Evolutionary conservation across 2,113 vertebrate genomes (phyloP), one percentile per base, ranked within the genome.

Genomic region (Laterallus jamaicensis): DNA sequence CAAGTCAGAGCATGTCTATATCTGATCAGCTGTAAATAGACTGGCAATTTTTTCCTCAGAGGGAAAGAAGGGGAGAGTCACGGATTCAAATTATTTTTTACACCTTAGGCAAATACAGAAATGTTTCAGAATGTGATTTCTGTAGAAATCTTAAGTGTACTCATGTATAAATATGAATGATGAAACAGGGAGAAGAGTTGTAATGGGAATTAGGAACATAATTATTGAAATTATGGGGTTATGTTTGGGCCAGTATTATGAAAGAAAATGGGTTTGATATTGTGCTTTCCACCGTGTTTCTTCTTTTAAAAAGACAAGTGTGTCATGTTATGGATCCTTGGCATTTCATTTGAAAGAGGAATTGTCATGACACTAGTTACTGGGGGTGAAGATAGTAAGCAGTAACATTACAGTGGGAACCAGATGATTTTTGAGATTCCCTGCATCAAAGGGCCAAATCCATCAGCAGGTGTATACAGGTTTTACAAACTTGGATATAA

Each of bases 21-120:
- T 67, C 70, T 89, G 89, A 82, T 93, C 76, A 88, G 60, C 64
- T 93, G 82, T 85, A 83, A 93, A 73, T 35, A 94, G 59, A 64
- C 59, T 92, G 85, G 86, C 85, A 42, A 5, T 59, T 91, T 90
- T 84, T 90, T 80, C 37, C 79, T 86, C 71, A 60, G 54, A 92
- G 73, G 42, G 17, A 74, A 90, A 79, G 75, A 69, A 82, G 25
- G 20, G 47, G n/a, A 62, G 15, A 91, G 25, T 66, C 79, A 62
- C 79, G 94, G 85, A 88, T 77, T 88, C 40, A 63, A 78, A 74
- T 87, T 74, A 6, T 50, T 31, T 88, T 90, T 96, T 82, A 63
- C 26, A 90, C 52, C 55, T 86, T 75, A 75, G 84, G 44, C 87
- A 85, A 91, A 68, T 63, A 83, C 18, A 86, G 68, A 88, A 77